Evolutionary conservation across 2,113 vertebrate species (phyloP), one percentile per base, ranked within the genome.

Genomic region (Lates calcarifer): DNA sequence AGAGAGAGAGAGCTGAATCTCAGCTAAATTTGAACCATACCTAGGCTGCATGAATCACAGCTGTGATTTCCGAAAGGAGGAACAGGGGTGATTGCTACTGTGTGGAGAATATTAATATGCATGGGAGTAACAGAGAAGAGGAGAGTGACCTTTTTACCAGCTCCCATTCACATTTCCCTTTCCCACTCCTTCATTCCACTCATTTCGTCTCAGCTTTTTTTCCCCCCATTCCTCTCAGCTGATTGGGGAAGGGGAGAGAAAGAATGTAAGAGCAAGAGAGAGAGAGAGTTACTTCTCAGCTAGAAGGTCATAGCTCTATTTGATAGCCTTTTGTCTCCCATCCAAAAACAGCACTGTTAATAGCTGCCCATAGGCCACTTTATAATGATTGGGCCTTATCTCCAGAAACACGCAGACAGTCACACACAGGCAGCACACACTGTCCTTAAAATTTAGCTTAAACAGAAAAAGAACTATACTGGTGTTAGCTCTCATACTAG

Each of bases 261-360:
- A 61, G 64, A 60, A 69, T 66, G 83, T 84, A 77, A 57, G 64
- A 66, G 68, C 4, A n/a, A 81, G 73, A 58, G 45, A 83, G 77
- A 64, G 67, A 33, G 64, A 66, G 84, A 78, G 68, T 86, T 87
- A 79, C 82, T 73, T 86, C 74, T 87, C 72, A 78, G 72, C 79
- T 65, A 79, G 88, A 90, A 91, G 89, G 90, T 90, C 91, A 79
- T 79, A 69, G 70, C 77, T 87, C 79, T 57, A 35, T 90, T 91
- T 90, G 76, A 89, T 90, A 84, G 84, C 85, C 76, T 87, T 91
- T 85, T 90, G 90, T 91, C 79, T 90, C 61, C 77, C 51, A 73
- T 88, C 86, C 84, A 91, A 92, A 91, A 88, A 77, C 87, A 91
- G 86, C 78, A 29, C 67, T 64, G 61, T 88, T 93, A 91, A 91